phyloP scores from a whole-genome alignment of 1,140 invertebrate genomes.

The Lithobius niger region DNA sequence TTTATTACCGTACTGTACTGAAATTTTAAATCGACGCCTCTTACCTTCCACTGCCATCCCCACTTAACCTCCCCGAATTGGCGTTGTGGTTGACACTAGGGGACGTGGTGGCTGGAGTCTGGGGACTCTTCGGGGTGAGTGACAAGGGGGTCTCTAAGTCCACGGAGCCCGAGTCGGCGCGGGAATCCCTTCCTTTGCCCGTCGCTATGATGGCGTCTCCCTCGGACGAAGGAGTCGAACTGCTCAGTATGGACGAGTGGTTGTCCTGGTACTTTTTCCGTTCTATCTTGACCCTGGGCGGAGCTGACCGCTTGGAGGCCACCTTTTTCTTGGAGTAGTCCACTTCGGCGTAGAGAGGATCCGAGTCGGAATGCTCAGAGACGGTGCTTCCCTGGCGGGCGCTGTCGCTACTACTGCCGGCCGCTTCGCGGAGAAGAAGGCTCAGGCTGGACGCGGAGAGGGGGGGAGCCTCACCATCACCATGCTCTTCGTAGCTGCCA shows the following conservation, averaged over 20 bases:
- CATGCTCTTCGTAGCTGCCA: conserved; percentile 31
- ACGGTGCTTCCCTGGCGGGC: conserved; percentile 18
- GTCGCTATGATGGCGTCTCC: conserved; percentile 11
- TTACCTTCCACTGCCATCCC: too few species aligned
- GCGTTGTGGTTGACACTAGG: conserved; percentile 9
- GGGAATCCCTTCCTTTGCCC: conserved; percentile 22
- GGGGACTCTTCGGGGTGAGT: conserved; percentile 29
- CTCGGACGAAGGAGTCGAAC: conserved; percentile 13
- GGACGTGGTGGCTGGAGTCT: conserved; percentile 18
- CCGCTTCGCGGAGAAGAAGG: conserved; percentile 9
- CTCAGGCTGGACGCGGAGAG: conserved; percentile 6
- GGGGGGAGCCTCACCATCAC: conserved; percentile 27
- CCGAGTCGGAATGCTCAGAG: conserved; percentile 19
- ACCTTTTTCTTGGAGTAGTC: conserved; percentile 21
- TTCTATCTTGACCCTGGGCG: conserved; percentile 29
- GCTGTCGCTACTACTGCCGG: conserved; percentile 14
- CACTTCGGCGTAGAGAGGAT: conserved; percentile 30
- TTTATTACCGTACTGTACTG: too few species aligned
- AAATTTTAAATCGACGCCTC: too few species aligned
- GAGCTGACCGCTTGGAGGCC: conserved; percentile 17
- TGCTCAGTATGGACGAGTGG: conserved; percentile 14
- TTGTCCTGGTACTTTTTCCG: conserved; percentile 28
- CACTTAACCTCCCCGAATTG: too few species aligned
- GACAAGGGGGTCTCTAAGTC: conserved; percentile 31
- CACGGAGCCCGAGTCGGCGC: conserved; percentile 32